Percentiles rank a stretch among this genome's conserved stretches.
Conservation (phyloP, 2,113 vertebrate genomes). For the Amphilophus citrinellus region DNA sequence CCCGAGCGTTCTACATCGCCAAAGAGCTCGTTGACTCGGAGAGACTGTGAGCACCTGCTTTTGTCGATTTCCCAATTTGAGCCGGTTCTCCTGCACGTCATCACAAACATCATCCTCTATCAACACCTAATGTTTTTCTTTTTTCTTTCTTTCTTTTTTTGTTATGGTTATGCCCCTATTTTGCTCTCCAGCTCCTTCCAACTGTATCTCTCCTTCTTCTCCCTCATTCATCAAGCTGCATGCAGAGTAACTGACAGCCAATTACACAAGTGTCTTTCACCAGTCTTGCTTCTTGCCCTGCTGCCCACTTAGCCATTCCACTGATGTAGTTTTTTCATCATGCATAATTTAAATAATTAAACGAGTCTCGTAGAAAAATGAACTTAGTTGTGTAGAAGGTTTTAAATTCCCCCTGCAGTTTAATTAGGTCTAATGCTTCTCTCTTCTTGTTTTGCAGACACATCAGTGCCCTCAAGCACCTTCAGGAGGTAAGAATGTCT, state of each 20-base stretch:
- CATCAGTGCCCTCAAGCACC: constrained; percentile 86
- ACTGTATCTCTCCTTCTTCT: constrained; percentile 11
- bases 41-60: constrained; percentile 87
- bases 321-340: constrained; percentile 40
- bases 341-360: constrained; percentile 51
- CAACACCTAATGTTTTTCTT: neutral
- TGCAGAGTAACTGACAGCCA: constrained; percentile 56
- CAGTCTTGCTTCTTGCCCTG: constrained; percentile 5
- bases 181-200: neutral
- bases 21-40: constrained; percentile 93
- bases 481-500: constrained; percentile 85
- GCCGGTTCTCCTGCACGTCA: neutral
- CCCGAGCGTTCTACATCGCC: constrained; percentile 89
- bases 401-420: constrained; percentile 18
- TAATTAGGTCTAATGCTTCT: constrained; percentile 10
- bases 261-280: constrained; percentile 57
- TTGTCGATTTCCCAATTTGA: constrained; percentile 7
- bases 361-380: constrained; percentile 24
- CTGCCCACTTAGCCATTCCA: constrained; percentile 40
- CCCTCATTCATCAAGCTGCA: constrained; percentile 40
- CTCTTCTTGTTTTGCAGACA: constrained; percentile 84
- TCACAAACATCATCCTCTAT: constrained; percentile 3
- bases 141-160: neutral
- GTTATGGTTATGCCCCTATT: neutral
- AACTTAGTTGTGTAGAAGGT: constrained; percentile 13